These are phyloP conservation scores for Lasioglossum villosulum DNA, from an alignment of 2,888 invertebrate species.

Conservation along the genomic window DNA sequence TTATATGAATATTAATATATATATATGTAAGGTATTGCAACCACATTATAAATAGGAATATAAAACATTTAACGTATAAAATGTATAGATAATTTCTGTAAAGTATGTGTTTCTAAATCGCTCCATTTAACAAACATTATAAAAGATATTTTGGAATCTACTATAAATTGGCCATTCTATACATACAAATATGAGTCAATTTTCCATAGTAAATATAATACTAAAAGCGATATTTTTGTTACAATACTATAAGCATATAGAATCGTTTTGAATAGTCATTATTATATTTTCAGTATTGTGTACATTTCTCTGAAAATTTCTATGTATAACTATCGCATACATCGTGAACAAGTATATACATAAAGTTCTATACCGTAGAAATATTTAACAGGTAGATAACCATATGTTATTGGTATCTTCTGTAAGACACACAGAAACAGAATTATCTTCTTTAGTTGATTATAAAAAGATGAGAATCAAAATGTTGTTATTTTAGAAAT, in stretches of 20 bases:
- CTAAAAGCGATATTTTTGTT: conserved; percentile 56
- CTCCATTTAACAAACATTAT: conserved; percentile 40
- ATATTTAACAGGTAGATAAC: conserved; percentile 36
- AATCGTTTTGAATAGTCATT: conserved; percentile 47
- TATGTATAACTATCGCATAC: conserved; percentile 11
- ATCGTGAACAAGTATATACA: conserved; percentile 48
- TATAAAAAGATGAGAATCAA: conserved; percentile 19
- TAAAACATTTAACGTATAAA: conserved; percentile 29
- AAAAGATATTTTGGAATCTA: conserved; percentile 49
- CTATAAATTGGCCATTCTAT: conserved; percentile 45
- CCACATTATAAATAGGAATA: conserved; percentile 32
- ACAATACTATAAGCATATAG: conserved; percentile 38
- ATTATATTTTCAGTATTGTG: conserved; percentile 50
- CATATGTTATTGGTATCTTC: conserved; percentile 30
- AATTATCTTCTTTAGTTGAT: conserved; percentile 24
- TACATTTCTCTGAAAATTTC: conserved; percentile 38
- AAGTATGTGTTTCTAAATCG: conserved; percentile 44
- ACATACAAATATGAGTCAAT: conserved; percentile 58
- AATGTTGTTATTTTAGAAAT: conserved; percentile 24
- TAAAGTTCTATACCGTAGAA: conserved; percentile 63
- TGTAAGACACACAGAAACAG: conserved; percentile 10
- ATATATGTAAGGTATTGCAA: conserved; percentile 28
- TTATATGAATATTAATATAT: conserved; percentile 35
- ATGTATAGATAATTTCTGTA: conserved; percentile 54
- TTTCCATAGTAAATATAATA: conserved; percentile 54